These are phyloP conservation scores for Physeter macrocephalus DNA, from an alignment of 2,113 vertebrate genomes.

Conservation along the genomic window DNA sequence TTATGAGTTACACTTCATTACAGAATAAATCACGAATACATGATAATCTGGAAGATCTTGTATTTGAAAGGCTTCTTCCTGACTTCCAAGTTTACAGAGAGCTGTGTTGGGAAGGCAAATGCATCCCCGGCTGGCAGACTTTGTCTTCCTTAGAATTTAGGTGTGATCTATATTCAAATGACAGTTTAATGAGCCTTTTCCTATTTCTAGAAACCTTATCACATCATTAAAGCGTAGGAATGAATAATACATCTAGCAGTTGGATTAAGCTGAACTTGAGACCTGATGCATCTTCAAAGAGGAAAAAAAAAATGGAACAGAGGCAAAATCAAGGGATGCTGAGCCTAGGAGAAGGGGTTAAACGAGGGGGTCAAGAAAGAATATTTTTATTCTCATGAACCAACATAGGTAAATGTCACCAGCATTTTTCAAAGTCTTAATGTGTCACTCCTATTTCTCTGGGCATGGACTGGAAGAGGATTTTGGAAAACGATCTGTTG, in stretches of 20 bases:
- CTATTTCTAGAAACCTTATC: slow-evolving; percentile 85
- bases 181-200: slow-evolving; percentile 86
- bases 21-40: slow-evolving; percentile 50
- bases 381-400: slow-evolving; percentile 22
- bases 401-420: neutral
- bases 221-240: slow-evolving; percentile 84
- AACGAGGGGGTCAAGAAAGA: neutral
- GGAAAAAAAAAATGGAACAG: slow-evolving; percentile 11
- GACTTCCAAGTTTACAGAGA: neutral
- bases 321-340: slow-evolving; percentile 4
- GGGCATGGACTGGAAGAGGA: neutral
- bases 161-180: slow-evolving; percentile 86
- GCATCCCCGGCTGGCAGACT: slow-evolving; percentile 45
- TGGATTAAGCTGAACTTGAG: slow-evolving; percentile 82
- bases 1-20: slow-evolving; percentile 51
- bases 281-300: slow-evolving; percentile 79
- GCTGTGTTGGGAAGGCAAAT: slow-evolving; percentile 43
- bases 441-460: neutral
- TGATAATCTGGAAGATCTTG: neutral
- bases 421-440: slow-evolving; percentile 7
- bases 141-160: slow-evolving; percentile 73
- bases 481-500: neutral
- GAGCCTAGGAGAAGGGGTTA: slow-evolving; percentile 27
- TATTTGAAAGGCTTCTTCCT: slow-evolving; percentile 50
- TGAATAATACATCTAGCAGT: slow-evolving; percentile 87